Evolutionary conservation across 2,113 vertebrate species (phyloP), one percentile per base, ranked within the genome.

Genomic region (Carlito syrichta): DNA sequence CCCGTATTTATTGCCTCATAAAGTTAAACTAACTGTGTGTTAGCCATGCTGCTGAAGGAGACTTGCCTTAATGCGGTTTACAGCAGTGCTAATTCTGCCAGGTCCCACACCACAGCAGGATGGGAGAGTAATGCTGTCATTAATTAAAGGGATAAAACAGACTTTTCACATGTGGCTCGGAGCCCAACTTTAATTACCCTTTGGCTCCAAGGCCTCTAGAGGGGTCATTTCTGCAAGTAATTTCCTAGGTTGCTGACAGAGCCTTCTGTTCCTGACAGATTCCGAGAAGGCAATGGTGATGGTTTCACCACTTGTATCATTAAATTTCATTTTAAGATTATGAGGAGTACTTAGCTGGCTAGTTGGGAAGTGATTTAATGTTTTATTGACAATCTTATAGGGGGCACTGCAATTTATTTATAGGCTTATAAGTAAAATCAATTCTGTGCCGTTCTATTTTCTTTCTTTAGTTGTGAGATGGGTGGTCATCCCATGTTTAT

Each of bases 121-220:
- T 69, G 48, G 82, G 68, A 83, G 76, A 96, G 92, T 95, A 97
- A 89, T 77, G 87, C 76, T 89, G 40, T 68, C 73, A 87, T 77
- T 97, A 98, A 98, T 97, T 54, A 3, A 93, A 97, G 97, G 48
- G 88, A 86, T 63, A 96, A 97, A 98, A 91, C 76, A 86, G 96
- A 98, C 96, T 98, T 97, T 92, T 95, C 74, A 96, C 78, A 66
- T 54, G 68, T 50, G 48, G 69, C 96, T 95, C 83, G 32, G 50
- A 95, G 82, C 52, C 84, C 79, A 95, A 52, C 94, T 94, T 96
- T 97, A 97, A 97, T 96, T 92, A 74, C 78, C 82, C 92, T 81
- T 93, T 91, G 32, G 40, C 95, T 92, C 38, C 20, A 88, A 69
- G 58, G 50, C 82, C 90, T 83, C 69, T 71, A 11, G 23, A 76